A percentile compares a stretch with the other conserved stretches of the same genome.
phyloP scores from a whole-genome alignment of 2,888 invertebrate species.

The Bugula neritina region DNA sequence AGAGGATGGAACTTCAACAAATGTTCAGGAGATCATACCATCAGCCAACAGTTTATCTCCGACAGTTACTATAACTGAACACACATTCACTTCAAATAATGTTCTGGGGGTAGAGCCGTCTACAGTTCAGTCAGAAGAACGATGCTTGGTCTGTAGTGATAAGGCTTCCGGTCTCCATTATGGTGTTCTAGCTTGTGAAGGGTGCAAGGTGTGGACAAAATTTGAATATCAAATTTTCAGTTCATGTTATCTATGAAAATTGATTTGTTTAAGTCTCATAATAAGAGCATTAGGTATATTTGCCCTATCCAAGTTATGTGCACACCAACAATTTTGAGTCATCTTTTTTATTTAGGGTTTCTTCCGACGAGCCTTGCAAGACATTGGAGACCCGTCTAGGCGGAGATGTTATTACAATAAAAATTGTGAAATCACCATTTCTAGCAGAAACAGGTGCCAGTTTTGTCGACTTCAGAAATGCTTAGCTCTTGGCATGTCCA shows the following conservation, averaged over 20 bases:
- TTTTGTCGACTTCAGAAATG: conserved; percentile 50
- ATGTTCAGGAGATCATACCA: background rate
- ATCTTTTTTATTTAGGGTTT: conserved; percentile 43
- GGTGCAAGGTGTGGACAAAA: conserved; percentile 44
- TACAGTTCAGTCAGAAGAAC: conserved; percentile 33
- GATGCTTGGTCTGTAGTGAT: conserved; percentile 52
- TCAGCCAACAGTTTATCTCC: background rate
- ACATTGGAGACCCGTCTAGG: conserved; percentile 51
- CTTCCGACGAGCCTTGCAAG: conserved; percentile 51
- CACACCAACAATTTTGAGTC: no score
- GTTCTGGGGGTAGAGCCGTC: background rate
- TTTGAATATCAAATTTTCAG: no score
- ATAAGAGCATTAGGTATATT: no score
- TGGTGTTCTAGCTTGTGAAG: conserved; percentile 52
- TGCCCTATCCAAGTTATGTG: no score
- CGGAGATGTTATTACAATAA: conserved; percentile 53
- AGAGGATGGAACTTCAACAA: background rate
- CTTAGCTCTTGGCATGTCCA: conserved; percentile 48
- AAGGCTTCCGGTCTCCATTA: conserved; percentile 52
- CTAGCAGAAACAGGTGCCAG: conserved; percentile 43
- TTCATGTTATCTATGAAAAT: no score
- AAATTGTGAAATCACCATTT: conserved; percentile 51
- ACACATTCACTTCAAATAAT: background rate
- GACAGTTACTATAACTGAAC: background rate
- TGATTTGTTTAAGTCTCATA: no score